Percentiles rank a stretch among this genome's conserved stretches.
Evolutionary conservation across 2,113 vertebrate species (phyloP).

Genomic region (Cariama cristata): DNA sequence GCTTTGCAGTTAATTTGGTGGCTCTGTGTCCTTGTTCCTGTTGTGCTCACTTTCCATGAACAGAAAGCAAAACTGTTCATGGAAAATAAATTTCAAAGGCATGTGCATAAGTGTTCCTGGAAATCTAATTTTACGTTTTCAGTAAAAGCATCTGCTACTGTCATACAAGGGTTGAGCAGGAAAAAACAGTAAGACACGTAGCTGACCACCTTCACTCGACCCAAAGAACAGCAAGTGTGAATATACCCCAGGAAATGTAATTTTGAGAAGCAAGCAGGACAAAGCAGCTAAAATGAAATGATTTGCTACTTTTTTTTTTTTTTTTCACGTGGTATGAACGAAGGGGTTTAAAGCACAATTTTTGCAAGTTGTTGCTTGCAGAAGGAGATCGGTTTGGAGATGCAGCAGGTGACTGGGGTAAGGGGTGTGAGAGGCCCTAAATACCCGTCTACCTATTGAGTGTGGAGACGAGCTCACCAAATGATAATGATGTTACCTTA

Average conservation of each 20-base stretch:
- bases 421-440: neutral
- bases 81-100: conserved; percentile 41
- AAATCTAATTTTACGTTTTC: conserved; percentile 53
- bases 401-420: neutral
- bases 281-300: neutral
- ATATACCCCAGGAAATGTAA: neutral
- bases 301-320: neutral
- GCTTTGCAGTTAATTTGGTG: neutral
- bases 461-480: neutral
- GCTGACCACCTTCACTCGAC: neutral
- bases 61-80: conserved; percentile 28
- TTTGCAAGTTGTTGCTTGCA: neutral
- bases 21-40: neutral
- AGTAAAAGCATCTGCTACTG: conserved; percentile 6
- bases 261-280: neutral
- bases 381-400: neutral
- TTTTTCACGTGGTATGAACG: neutral
- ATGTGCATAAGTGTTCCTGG: conserved; percentile 26
- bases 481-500: neutral
- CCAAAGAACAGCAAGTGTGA: neutral
- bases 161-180: neutral
- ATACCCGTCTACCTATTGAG: neutral
- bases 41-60: conserved; percentile 13
- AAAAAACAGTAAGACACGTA: neutral
- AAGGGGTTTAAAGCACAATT: neutral